Conservation (phyloP, 2,888 invertebrate species). For the Drosophila lutescens region DNA sequence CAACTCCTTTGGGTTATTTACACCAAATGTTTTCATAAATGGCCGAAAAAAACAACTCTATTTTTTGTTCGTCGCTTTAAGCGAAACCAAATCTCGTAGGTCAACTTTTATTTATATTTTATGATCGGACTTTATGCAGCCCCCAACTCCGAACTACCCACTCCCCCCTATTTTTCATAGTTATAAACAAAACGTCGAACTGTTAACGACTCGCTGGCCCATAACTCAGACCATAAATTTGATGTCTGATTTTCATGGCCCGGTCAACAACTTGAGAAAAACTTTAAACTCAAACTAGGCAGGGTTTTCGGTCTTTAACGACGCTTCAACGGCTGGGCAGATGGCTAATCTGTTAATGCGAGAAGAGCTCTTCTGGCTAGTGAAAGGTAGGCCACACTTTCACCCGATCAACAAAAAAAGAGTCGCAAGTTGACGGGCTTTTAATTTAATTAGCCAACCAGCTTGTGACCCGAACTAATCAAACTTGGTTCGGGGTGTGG, state of each 20-base stretch:
- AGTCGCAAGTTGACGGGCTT: conserved; percentile 33
- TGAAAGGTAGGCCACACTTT: conserved; percentile 50
- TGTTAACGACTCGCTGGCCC: conserved; percentile 43
- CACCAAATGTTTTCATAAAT: background rate
- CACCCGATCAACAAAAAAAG: conserved; percentile 35
- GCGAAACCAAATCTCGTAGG: conserved; percentile 20
- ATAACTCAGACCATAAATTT: conserved; percentile 47
- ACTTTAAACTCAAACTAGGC: conserved; percentile 15
- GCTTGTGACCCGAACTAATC: conserved; percentile 47
- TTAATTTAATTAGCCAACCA: conserved; percentile 67
- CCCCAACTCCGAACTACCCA: background rate
- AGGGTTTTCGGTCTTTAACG: conserved; percentile 31
- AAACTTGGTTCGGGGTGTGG: conserved; percentile 49
- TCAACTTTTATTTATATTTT: conserved; percentile 26
- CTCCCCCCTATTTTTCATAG: conserved; percentile 24
- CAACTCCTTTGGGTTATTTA: conserved; percentile 3
- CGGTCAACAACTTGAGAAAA: conserved; percentile 16
- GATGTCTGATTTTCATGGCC: conserved; percentile 47
- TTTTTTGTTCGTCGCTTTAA: background rate
- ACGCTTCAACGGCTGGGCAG: conserved; percentile 14
- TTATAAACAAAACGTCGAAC: conserved; percentile 46
- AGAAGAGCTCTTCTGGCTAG: conserved; percentile 25
- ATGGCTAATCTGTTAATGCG: conserved; percentile 44
- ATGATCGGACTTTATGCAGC: conserved; percentile 21
- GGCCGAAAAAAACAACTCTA: conserved; percentile 10